Evolutionary conservation across 1,140 invertebrate species (phyloP).

Genomic region (Atta colombica): DNA sequence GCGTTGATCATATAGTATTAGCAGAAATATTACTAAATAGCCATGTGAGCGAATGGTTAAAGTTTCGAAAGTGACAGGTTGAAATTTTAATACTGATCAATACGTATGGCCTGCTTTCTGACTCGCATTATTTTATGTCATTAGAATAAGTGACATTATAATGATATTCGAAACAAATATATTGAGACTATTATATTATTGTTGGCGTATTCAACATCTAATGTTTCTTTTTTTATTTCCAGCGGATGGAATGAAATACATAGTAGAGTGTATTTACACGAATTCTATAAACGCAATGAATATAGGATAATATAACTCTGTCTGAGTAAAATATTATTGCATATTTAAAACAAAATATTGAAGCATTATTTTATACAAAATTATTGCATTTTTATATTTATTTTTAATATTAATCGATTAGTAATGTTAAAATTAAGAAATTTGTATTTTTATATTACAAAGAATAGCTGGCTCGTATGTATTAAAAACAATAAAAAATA

Average conservation of each 20-base stretch:
- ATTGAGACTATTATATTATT: neutral
- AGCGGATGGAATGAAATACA: too few species aligned
- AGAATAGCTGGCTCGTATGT: too few species aligned
- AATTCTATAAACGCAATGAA: neutral
- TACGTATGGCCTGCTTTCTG: conserved; percentile 2
- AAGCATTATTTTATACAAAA: neutral
- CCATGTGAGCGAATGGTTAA: neutral
- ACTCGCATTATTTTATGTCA: neutral
- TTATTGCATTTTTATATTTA: neutral
- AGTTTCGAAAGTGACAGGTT: neutral
- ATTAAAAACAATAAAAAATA: too few species aligned
- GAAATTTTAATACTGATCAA: conserved; percentile 44
- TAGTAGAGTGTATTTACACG: neutral
- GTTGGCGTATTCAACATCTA: neutral
- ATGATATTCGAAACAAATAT: neutral
- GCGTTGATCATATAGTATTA: conserved; percentile 40
- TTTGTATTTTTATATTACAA: too few species aligned
- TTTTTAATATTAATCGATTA: too few species aligned
- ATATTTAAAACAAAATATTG: neutral
- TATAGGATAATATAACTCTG: too few species aligned
- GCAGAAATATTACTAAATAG: neutral
- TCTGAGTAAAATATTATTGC: neutral
- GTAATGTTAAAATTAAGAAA: too few species aligned
- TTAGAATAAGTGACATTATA: neutral
- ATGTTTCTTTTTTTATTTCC: neutral